Percentiles rank a stretch among this genome's conserved stretches.
These are phyloP conservation scores for Spatula versicolor DNA, from an alignment of 2,797 vertebrate genomes.

Conservation along the genomic window DNA sequence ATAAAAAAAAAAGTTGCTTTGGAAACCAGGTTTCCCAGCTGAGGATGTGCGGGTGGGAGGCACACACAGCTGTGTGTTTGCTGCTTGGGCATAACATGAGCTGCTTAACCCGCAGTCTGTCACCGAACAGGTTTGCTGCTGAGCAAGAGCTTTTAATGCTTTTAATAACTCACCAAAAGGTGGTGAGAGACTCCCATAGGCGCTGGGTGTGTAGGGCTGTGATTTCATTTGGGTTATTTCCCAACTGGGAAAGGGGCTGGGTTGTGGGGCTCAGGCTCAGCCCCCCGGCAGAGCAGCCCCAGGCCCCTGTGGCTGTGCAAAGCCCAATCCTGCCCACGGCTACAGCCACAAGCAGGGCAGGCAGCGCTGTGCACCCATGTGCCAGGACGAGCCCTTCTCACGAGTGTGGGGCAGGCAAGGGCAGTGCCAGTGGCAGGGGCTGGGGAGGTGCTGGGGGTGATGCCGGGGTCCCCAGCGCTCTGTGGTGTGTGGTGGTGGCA, in stretches of 20 bases:
- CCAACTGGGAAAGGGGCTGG: neutral
- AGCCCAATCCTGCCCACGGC: neutral
- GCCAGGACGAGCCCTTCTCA: neutral
- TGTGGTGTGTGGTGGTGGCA: rapidly evolving
- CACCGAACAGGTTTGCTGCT: rapidly evolving
- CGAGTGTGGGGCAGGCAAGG: neutral
- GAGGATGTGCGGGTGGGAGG: neutral
- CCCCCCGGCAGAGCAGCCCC: neutral
- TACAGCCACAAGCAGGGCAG: neutral
- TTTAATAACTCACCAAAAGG: neutral
- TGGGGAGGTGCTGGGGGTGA: rapidly evolving
- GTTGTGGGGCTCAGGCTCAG: neutral
- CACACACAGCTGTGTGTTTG: rapidly evolving
- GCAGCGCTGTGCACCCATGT: neutral
- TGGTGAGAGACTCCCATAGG: rapidly evolving
- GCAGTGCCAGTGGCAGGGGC: neutral
- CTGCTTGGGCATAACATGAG: rapidly evolving
- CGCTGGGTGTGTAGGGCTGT: neutral
- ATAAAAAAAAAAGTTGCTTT: neutral
- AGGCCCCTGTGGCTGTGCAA: neutral
- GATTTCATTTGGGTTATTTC: neutral
- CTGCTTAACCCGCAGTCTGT: neutral
- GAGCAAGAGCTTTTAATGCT: neutral
- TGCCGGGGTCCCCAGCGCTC: rapidly evolving
- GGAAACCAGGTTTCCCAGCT: neutral